These are phyloP conservation scores for Cotesia chilonis DNA, from an alignment of 1,140 invertebrate genomes.

Conservation along the genomic window DNA sequence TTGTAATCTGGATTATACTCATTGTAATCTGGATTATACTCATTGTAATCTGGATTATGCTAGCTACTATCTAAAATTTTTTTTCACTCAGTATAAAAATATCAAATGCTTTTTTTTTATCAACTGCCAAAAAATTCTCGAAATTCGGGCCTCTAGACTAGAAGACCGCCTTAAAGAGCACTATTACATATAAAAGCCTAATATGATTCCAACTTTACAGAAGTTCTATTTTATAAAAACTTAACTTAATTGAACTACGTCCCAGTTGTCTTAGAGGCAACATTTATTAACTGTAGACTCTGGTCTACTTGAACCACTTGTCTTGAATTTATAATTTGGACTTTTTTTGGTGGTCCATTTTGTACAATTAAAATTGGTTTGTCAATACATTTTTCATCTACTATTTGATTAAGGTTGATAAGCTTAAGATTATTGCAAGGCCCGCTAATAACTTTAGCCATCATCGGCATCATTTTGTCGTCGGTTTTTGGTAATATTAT, in stretches of 20 bases:
- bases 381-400: slow-evolving; percentile 1
- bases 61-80: no score
- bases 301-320: slow-evolving; percentile 52
- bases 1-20: no score
- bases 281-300: slow-evolving; percentile 47
- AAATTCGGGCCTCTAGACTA: no score
- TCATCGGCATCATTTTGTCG: slow-evolving; percentile 27
- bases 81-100: no score
- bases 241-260: not conserved
- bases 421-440: slow-evolving; percentile 45
- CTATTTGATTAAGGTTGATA: slow-evolving; percentile 41
- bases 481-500: slow-evolving; percentile 53
- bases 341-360: slow-evolving; percentile 36
- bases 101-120: no score
- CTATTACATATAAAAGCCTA: no score
- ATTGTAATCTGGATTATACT: no score
- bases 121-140: no score
- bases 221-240: not conserved
- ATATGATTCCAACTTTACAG: no score
- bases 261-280: slow-evolving; percentile 45
- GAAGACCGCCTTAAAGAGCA: no score
- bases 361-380: slow-evolving; percentile 50
- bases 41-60: no score
- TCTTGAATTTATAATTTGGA: slow-evolving; percentile 33
- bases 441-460: slow-evolving; percentile 35